Conservation (phyloP, 2,797 vertebrate species). For the Morus bassanus region DNA sequence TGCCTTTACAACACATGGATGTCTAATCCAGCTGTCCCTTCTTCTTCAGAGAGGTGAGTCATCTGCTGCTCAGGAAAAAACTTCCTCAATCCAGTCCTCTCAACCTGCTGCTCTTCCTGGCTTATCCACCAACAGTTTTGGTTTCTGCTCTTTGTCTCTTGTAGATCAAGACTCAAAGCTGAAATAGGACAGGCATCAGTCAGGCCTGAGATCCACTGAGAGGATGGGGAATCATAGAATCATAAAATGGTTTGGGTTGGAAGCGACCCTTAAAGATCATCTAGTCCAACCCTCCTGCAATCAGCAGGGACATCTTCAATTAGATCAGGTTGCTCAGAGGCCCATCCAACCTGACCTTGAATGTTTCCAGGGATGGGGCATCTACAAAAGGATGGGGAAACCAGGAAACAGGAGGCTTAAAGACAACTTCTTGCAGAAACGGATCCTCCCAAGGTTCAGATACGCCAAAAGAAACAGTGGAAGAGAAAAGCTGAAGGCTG, state of each 20-base stretch:
- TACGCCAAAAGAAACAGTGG: background rate
- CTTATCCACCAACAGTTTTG: background rate
- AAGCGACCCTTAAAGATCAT: background rate
- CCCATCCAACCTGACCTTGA: fast-evolving
- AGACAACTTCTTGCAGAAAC: background rate
- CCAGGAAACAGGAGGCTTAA: background rate
- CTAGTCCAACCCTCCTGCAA: background rate
- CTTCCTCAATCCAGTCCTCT: background rate
- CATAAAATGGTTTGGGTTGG: background rate
- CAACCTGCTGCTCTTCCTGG: background rate
- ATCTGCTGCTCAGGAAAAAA: background rate
- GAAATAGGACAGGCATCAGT: background rate
- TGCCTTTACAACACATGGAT: background rate
- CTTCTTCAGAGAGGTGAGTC: background rate
- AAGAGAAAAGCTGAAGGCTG: background rate
- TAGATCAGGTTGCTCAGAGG: fast-evolving
- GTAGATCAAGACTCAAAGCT: background rate
- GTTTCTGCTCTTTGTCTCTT: background rate
- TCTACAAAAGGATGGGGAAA: background rate
- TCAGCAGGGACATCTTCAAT: background rate
- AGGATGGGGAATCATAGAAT: background rate
- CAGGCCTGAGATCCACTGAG: background rate
- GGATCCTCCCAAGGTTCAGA: background rate
- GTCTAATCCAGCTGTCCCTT: background rate
- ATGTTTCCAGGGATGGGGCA: background rate